phyloP scores from a whole-genome alignment of 2,888 invertebrate genomes.

The Temnothorax ravouxi region DNA sequence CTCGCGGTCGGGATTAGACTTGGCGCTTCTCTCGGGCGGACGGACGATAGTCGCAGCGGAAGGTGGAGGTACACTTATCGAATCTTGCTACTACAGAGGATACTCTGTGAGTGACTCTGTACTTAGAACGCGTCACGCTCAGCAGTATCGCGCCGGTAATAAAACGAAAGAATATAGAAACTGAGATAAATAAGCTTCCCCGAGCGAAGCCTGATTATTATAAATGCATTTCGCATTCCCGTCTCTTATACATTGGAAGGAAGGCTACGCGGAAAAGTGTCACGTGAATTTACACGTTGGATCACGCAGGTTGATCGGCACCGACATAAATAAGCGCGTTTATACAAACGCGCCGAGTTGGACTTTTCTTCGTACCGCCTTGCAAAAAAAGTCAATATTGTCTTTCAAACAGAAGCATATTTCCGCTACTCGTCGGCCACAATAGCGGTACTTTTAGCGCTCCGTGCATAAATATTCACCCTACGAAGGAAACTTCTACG shows the following conservation, averaged over 20 bases:
- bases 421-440: slow-evolving; percentile 10
- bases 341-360: neutral
- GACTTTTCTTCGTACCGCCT: slow-evolving; percentile 9
- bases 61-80: slow-evolving; percentile 11
- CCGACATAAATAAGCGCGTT: slow-evolving; percentile 11
- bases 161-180: neutral
- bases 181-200: slow-evolving; percentile 8
- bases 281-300: slow-evolving; percentile 6
- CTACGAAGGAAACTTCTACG: slow-evolving; percentile 10
- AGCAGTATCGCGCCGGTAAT: neutral
- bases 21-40: neutral
- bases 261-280: neutral
- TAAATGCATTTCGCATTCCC: neutral
- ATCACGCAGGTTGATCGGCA: slow-evolving; percentile 10
- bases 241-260: neutral
- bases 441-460: slow-evolving; percentile 34
- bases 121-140: neutral
- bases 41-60: slow-evolving; percentile 2
- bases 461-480: slow-evolving; percentile 41
- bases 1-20: slow-evolving; percentile 9
- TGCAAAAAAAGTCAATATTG: slow-evolving; percentile 48
- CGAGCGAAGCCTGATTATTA: neutral
- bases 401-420: slow-evolving; percentile 33
- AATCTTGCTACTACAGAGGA: neutral
- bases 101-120: neutral